Conservation (phyloP, 2,113 vertebrate species). For the Cephalopterus ornatus region DNA sequence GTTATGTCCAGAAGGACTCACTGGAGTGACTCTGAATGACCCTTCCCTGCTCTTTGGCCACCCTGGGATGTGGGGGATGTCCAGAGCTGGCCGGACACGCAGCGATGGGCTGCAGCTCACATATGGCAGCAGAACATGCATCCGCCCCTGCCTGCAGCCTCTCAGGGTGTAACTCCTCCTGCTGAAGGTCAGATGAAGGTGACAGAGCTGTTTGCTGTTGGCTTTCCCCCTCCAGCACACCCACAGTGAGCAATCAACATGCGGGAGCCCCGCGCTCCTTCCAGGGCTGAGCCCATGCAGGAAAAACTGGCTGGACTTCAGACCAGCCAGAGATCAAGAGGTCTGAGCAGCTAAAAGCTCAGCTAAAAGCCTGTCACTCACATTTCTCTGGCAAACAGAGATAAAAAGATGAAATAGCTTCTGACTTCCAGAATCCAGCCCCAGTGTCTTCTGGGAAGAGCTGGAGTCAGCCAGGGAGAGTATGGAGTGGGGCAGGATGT, state of each 20-base stretch:
- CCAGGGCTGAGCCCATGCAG: accelerated
- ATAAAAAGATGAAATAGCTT: not conserved
- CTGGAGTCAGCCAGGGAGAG: not conserved
- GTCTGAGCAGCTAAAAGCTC: not conserved
- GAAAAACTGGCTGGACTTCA: not conserved
- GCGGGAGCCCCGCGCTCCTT: not conserved
- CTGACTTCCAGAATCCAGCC: not conserved
- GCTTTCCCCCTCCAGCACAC: not conserved
- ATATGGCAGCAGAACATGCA: not conserved
- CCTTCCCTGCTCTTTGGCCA: not conserved
- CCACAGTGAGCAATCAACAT: not conserved
- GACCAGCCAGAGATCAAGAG: not conserved
- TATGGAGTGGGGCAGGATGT: not conserved
- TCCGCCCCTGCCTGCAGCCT: not conserved
- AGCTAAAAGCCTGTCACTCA: not conserved
- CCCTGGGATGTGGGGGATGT: accelerated
- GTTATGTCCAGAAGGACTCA: not conserved
- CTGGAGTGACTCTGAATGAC: not conserved
- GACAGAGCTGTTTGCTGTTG: not conserved
- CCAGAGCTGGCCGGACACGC: accelerated
- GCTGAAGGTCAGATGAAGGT: not conserved
- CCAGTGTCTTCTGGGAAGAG: not conserved
- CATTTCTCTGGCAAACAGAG: not conserved
- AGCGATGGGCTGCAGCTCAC: not conserved
- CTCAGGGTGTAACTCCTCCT: accelerated